Conservation (phyloP, 1,140 invertebrate genomes). For the Lasioglossum baleicum region DNA sequence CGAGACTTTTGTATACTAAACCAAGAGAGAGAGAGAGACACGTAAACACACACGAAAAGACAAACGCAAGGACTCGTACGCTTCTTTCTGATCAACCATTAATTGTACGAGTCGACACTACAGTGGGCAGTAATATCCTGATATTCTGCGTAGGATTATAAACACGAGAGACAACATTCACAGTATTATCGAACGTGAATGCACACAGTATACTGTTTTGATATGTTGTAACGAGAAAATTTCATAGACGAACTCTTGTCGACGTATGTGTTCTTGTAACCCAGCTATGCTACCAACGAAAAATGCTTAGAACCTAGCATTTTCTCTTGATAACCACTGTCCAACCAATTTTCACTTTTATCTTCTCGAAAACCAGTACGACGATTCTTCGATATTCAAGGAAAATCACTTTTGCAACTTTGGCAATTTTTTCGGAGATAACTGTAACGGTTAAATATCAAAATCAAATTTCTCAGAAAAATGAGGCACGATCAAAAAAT, state of each 20-base stretch:
- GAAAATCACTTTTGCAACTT: too few species aligned
- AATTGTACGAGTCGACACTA: neutral
- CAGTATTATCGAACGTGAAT: slow-evolving; percentile 61
- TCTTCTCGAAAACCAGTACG: too few species aligned
- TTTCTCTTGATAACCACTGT: slow-evolving; percentile 35
- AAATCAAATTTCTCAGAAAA: too few species aligned
- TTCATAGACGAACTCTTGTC: slow-evolving; percentile 47
- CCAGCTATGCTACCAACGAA: slow-evolving; percentile 48
- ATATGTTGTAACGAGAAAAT: slow-evolving; percentile 45
- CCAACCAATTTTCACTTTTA: too few species aligned
- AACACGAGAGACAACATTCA: slow-evolving; percentile 51
- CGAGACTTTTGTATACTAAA: slow-evolving; percentile 48
- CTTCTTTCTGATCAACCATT: too few species aligned
- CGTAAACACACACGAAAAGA: too few species aligned
- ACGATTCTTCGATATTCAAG: too few species aligned
- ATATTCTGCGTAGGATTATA: slow-evolving; percentile 52
- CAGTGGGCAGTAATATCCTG: slow-evolving; percentile 40
- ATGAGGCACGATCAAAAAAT: too few species aligned
- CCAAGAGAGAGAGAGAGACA: too few species aligned
- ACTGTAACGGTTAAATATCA: too few species aligned
- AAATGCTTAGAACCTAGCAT: slow-evolving; percentile 49
- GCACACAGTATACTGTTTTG: slow-evolving; percentile 43
- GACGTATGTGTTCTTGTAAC: slow-evolving; percentile 59
- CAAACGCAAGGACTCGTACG: too few species aligned
- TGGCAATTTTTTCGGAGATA: too few species aligned